Evolutionary conservation across 2,888 invertebrate genomes (phyloP).

Genomic region (Elmis aenea): DNA sequence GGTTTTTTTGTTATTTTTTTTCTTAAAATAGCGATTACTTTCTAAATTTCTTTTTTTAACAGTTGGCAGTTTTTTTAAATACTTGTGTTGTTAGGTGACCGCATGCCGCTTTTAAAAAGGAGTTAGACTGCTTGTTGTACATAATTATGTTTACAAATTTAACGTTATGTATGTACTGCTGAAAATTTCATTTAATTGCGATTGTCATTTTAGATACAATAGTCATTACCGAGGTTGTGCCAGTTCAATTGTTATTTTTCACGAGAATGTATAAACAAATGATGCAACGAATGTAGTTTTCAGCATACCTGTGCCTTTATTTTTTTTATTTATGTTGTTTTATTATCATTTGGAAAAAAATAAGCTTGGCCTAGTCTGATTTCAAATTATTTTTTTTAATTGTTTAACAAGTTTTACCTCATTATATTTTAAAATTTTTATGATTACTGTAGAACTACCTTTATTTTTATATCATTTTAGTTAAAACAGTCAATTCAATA

Average conservation of each 20-base stretch:
- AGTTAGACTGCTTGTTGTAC: slow-evolving; percentile 30
- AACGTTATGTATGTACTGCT: slow-evolving; percentile 21
- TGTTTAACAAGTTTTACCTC: too few relatives aligned
- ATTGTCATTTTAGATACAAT: too few relatives aligned
- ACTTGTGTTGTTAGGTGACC: slow-evolving; percentile 8
- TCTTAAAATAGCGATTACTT: slow-evolving; percentile 2
- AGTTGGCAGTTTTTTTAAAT: slow-evolving; percentile 4
- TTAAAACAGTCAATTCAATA: too few relatives aligned
- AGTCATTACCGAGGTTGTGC: too few relatives aligned
- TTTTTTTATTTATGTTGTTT: slow-evolving; percentile 27
- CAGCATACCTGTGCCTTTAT: slow-evolving; percentile 27
- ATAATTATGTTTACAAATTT: slow-evolving; percentile 19
- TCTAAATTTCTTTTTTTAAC: neutral
- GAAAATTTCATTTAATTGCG: slow-evolving; percentile 28
- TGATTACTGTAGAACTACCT: too few relatives aligned
- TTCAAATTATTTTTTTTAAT: slow-evolving; percentile 8
- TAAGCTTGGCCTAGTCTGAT: slow-evolving; percentile 25
- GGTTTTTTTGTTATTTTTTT: slow-evolving; percentile 1
- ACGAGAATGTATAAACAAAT: too few relatives aligned
- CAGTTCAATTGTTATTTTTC: too few relatives aligned
- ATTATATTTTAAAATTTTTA: too few relatives aligned
- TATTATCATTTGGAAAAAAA: slow-evolving; percentile 13
- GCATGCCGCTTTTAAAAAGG: slow-evolving; percentile 22
- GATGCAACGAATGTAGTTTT: slow-evolving; percentile 25
- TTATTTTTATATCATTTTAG: too few relatives aligned